These are phyloP conservation scores for Mylabris sibirica DNA, from an alignment of 2,888 invertebrate genomes.

Conservation along the genomic window DNA sequence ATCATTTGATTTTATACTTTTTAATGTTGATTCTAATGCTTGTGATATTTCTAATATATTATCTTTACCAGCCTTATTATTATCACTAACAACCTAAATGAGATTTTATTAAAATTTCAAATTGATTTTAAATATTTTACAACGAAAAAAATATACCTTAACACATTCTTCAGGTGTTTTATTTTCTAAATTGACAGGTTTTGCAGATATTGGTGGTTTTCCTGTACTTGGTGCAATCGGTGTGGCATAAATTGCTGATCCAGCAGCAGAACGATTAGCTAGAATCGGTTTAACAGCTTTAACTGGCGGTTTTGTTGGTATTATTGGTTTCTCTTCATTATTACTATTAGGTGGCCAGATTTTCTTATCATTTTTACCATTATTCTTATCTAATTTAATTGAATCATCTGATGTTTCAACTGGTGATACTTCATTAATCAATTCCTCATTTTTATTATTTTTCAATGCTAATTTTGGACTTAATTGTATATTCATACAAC, in stretches of 20 bases:
- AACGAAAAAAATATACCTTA: slow-evolving; percentile 53
- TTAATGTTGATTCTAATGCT: slow-evolving; percentile 71
- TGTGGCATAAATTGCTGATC: slow-evolving; percentile 80
- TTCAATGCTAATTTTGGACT: slow-evolving; percentile 71
- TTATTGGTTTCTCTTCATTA: slow-evolving; percentile 71
- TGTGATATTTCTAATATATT: slow-evolving; percentile 73
- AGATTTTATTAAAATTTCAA: not conserved
- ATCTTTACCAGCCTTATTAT: slow-evolving; percentile 58
- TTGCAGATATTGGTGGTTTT: slow-evolving; percentile 64
- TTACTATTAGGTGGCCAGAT: slow-evolving; percentile 63
- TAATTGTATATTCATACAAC: slow-evolving; percentile 64
- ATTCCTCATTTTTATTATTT: slow-evolving; percentile 60
- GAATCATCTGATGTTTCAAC: slow-evolving; percentile 60
- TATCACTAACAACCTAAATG: slow-evolving; percentile 39
- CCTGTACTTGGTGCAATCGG: slow-evolving; percentile 63
- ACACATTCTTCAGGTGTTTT: slow-evolving; percentile 58
- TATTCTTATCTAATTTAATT: slow-evolving; percentile 43
- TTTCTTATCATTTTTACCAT: slow-evolving; percentile 60
- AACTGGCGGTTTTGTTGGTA: slow-evolving; percentile 73
- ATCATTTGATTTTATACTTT: slow-evolving; percentile 66
- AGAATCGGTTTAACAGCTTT: slow-evolving; percentile 68
- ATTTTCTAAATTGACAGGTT: slow-evolving; percentile 59
- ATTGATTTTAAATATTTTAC: not conserved
- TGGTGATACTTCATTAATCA: slow-evolving; percentile 57
- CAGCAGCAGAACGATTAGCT: slow-evolving; percentile 60